Evolutionary conservation across 2,113 vertebrate genomes (phyloP), one percentile per base, ranked within the genome.

Genomic region (Oreotragus oreotragus): DNA sequence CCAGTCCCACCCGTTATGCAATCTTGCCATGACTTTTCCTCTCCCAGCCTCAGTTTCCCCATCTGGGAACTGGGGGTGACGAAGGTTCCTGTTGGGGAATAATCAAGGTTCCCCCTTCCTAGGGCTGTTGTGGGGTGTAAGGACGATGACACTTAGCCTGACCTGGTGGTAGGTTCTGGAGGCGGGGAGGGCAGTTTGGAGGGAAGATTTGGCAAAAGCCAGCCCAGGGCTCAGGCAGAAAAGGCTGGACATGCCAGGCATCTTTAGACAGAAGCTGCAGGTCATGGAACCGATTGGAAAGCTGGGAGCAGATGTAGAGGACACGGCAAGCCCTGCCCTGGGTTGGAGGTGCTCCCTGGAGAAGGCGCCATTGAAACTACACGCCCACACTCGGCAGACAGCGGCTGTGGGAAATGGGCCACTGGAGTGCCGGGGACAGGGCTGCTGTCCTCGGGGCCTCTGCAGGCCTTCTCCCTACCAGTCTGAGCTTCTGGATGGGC

Each of bases 111-210:
- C 8, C 14, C 17, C 6, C 77, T 47, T 57, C 19, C 4, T 1
- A 0, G 77, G 33, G 27, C n/a, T 45, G 17, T 17, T 7, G 16
- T 36, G 36, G 39, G 10, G 2, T 6, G 4, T 15, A n/a, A 30
- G n/a, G 2, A 27, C 3, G 8, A 60, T 11, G 33, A 12, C 0
- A 1, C 0, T 0, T 0, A 3, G 45, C 19, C 81, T 5, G 21
- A 30, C 25, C 91, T n/a, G 30, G 51, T 3, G 21, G 17, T 28
- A 5, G 12, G 6, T 17, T 36, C 7, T 4, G 2, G 19, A n/a
- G 23, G 16, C 36, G 27, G 15, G 77, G 57, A 0, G 2, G 92
- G 51, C 62, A 3, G 33, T 45, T 4, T 6, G 39, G 25, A 62
- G 47, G 81, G 19, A 6, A 83, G 86, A 30, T 30, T 39, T 0